Evolutionary conservation across 2,113 vertebrate genomes (phyloP).

Genomic region (Capra hircus): DNA sequence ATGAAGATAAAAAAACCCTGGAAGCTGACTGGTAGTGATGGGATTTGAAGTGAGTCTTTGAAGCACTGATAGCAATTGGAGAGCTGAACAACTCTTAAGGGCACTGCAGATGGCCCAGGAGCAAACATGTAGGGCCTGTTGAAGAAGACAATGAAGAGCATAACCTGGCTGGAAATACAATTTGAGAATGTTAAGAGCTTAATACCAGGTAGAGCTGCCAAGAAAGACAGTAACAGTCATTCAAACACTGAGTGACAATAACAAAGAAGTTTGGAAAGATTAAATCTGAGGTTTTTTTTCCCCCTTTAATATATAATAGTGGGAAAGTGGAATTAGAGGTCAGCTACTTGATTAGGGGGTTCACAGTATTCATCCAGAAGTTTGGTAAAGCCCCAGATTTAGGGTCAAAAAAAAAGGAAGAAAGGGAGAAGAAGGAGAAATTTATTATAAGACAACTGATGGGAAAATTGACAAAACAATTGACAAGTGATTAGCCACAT

Average conservation of each 20-base stretch:
- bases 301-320: not conserved
- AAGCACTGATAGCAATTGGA: not conserved
- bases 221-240: not conserved
- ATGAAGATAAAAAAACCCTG: not conserved
- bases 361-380: not conserved
- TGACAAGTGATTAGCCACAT: not conserved
- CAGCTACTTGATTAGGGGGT: not conserved
- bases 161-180: not conserved
- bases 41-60: not conserved
- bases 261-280: not conserved
- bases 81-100: not conserved
- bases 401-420: not conserved
- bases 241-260: not conserved
- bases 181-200: not conserved
- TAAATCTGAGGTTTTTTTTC: not conserved
- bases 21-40: not conserved
- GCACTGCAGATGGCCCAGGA: not conserved
- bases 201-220: not conserved
- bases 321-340: not conserved
- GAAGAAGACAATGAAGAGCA: not conserved
- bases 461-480: not conserved
- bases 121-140: not conserved
- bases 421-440: conserved; percentile 21
- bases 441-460: not conserved
- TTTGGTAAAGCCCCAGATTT: not conserved